Evolutionary conservation across 2,888 invertebrate species (phyloP).

Genomic region (Cremastinae sp.): DNA sequence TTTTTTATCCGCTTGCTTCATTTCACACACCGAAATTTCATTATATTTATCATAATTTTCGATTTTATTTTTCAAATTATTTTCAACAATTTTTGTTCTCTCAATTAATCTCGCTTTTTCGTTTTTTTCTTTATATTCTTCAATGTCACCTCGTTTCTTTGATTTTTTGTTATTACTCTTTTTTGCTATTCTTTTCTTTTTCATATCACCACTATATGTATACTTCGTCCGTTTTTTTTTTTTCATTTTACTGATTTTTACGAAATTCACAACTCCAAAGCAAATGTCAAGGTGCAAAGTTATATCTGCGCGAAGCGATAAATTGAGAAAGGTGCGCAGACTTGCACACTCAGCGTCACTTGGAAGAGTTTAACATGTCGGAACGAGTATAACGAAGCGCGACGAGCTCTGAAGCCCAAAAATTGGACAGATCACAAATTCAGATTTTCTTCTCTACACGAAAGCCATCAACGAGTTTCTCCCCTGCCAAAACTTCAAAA

Average conservation of each 20-base stretch:
- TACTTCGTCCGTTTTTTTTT: conserved; percentile 3
- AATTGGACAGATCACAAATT: neutral
- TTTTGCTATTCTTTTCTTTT: too few species aligned
- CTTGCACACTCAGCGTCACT: neutral
- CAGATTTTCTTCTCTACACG: neutral
- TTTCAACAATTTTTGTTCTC: too few species aligned
- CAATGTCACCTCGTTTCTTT: too few species aligned
- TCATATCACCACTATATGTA: neutral
- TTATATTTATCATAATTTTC: too few species aligned
- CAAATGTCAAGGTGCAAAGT: conserved; percentile 47
- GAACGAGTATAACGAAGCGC: conserved; percentile 4
- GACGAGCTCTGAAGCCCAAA: neutral
- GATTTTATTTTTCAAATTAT: too few species aligned
- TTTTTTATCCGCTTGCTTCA: too few species aligned
- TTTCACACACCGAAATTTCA: too few species aligned
- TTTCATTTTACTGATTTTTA: neutral
- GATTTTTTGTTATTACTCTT: too few species aligned
- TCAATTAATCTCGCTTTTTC: too few species aligned
- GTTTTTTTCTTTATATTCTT: too few species aligned
- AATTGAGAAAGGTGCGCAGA: conserved; percentile 31
- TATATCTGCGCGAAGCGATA: conserved; percentile 7
- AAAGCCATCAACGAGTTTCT: neutral
- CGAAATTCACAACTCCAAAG: neutral
- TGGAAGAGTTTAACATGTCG: conserved; percentile 23
- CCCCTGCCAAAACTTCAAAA: neutral